These are phyloP conservation scores for Lateolabrax maculatus DNA, from an alignment of 2,797 vertebrate genomes.

Conservation along the genomic window DNA sequence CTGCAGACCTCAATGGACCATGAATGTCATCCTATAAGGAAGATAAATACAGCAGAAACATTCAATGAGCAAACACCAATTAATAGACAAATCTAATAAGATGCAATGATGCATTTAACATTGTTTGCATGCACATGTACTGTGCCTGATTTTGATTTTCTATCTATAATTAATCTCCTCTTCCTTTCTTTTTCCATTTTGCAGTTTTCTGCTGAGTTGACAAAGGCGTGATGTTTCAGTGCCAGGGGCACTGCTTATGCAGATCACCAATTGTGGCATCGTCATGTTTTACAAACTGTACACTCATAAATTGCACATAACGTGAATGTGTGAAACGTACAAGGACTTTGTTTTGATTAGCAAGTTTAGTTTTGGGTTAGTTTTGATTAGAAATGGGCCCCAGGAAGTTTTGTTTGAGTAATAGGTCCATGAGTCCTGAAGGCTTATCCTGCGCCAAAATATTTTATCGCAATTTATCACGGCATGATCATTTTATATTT, in stretches of 20 bases:
- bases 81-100: constrained; percentile 11
- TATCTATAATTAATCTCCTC: constrained; percentile 23
- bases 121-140: neutral
- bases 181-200: constrained; percentile 3
- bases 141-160: neutral
- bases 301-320: neutral
- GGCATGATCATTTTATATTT: no score
- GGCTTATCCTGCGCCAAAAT: neutral
- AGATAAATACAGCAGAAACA: neutral
- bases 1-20: neutral
- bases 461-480: neutral
- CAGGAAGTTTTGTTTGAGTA: neutral
- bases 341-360: neutral
- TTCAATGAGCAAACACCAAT: constrained; percentile 1
- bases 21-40: neutral
- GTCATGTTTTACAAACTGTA: neutral
- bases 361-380: neutral
- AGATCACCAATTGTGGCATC: neutral
- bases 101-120: constrained; percentile 17
- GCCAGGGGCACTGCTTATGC: neutral
- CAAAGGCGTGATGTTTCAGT: neutral
- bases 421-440: neutral
- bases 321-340: neutral
- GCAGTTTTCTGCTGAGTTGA: neutral
- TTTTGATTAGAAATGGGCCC: neutral